A percentile compares a stretch with the other conserved stretches of the same genome.
Evolutionary conservation across 1,140 invertebrate species (phyloP).

Genomic region (Hyphantria cunea): DNA sequence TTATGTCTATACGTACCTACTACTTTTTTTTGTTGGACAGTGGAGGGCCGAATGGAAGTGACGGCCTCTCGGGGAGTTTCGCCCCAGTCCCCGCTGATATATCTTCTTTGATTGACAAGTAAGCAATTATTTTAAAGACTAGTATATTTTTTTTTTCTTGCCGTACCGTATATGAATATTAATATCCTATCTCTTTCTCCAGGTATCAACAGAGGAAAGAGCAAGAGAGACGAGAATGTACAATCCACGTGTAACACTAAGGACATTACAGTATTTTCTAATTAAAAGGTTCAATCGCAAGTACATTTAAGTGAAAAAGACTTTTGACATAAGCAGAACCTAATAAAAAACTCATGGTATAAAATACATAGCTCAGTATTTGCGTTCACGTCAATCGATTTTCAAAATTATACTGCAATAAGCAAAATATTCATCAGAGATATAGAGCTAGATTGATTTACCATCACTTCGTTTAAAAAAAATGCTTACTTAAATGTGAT

Average conservation of each 20-base stretch:
- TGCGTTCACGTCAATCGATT: too few relatives aligned
- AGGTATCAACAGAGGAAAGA: slow-evolving; percentile 81
- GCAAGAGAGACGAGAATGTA: slow-evolving; percentile 79
- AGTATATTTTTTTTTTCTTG: too few relatives aligned
- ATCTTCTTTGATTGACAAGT: slow-evolving; percentile 80
- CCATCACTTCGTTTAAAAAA: slow-evolving; percentile 1
- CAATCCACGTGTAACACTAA: slow-evolving; percentile 77
- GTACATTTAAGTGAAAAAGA: slow-evolving; percentile 4
- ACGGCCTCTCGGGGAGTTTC: slow-evolving; percentile 62
- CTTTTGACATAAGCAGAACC: too few relatives aligned
- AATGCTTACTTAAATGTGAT: slow-evolving; percentile 23
- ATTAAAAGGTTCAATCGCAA: slow-evolving; percentile 6
- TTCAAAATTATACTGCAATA: too few relatives aligned
- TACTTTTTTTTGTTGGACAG: slow-evolving; percentile 38
- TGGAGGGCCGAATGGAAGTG: slow-evolving; percentile 67
- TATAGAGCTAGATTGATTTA: too few relatives aligned
- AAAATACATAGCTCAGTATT: too few relatives aligned
- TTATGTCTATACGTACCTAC: too few relatives aligned
- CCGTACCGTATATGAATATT: too few relatives aligned
- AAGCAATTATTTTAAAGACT: slow-evolving; percentile 32
- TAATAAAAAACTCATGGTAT: too few relatives aligned
- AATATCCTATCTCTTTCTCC: slow-evolving; percentile 25
- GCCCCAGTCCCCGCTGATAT: slow-evolving; percentile 75
- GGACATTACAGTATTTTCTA: slow-evolving; percentile 11
- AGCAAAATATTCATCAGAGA: too few relatives aligned